Base-by-base conservation (phyloP, 2,113 vertebrate genomes). In the Girardinichthys multiradiatus region DNA sequence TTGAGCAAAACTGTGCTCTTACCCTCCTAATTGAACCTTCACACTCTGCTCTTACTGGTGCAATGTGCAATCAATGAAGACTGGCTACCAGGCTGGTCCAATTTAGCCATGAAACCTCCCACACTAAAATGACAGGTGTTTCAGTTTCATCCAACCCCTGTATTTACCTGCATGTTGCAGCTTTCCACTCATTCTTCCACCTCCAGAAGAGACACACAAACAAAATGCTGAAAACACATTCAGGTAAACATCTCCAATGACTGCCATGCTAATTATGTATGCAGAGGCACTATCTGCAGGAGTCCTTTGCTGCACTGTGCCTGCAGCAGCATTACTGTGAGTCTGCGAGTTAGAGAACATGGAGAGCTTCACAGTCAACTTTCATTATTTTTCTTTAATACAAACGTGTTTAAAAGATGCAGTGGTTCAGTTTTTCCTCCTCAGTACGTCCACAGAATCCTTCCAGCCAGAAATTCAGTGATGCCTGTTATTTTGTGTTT, bases 231-330 rank as follows among this genome's bases (percentile, higher is more conserved):
- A 61, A 81, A 31, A 73, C n/a, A n/a, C n/a, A n/a, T n/a, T 68
- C 79, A 81, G 76, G 79, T 84, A 74, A 79, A 83, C 77, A 78
- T 60, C 76, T 61, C 79, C 76, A 68, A 68, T 62, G 79, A 76
- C 79, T 63, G 72, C 28, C 48, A 4, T 4, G 1, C 77, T 83
- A 15, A 76, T 85, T 81, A 63, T 79, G 72, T 39, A 85, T 79
- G 83, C 83, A 76, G 54, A 80, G 78, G n/a, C 58, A 77, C 59
- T 19, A 71, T 70, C 74, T 73, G 86, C 68, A 68, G 57, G 63
- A 58, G 68, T 73, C 61, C 26, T 78, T 83, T 76, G 80, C 77
- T 76, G 86, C 86, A 80, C 76, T 64, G 73, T 76, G 73, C 48
- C 76, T 76, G 76, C 70, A 48, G 57, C 68, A 39, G 28, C 2